phyloP scores from a whole-genome alignment of 2,113 vertebrate genomes.

The Phoxinus phoxinus region DNA sequence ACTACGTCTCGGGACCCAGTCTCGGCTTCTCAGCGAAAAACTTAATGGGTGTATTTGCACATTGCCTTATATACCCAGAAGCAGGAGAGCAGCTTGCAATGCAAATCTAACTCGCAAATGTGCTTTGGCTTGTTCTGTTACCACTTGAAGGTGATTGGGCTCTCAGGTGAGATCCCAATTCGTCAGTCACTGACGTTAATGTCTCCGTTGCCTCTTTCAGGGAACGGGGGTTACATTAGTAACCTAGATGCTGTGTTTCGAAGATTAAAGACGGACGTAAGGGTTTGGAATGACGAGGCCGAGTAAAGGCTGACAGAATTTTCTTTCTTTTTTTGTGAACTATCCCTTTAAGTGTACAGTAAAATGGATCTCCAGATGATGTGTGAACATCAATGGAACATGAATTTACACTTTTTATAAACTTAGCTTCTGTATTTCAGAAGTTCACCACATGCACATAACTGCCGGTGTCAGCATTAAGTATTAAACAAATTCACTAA shows the following conservation, averaged over 20 bases:
- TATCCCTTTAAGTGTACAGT: not conserved
- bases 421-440: not conserved
- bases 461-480: not conserved
- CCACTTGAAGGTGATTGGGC: too few relatives aligned
- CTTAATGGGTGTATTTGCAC: too few relatives aligned
- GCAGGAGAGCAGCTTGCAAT: too few relatives aligned
- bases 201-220: too few relatives aligned
- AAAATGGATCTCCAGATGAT: not conserved
- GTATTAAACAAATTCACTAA: conserved; percentile 47
- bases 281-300: not conserved
- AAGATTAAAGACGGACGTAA: not conserved
- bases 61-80: too few relatives aligned
- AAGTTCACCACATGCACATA: not conserved
- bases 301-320: not conserved
- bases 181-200: too few relatives aligned
- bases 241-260: not conserved
- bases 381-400: not conserved
- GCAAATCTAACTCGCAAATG: too few relatives aligned
- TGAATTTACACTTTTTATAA: not conserved
- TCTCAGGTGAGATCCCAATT: too few relatives aligned
- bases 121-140: too few relatives aligned
- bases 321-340: not conserved
- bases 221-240: too few relatives aligned
- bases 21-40: too few relatives aligned
- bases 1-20: too few relatives aligned